Evolutionary conservation across 1,140 invertebrate genomes (phyloP), one percentile per base, ranked within the genome.

Genomic region (Euwallacea similis): DNA sequence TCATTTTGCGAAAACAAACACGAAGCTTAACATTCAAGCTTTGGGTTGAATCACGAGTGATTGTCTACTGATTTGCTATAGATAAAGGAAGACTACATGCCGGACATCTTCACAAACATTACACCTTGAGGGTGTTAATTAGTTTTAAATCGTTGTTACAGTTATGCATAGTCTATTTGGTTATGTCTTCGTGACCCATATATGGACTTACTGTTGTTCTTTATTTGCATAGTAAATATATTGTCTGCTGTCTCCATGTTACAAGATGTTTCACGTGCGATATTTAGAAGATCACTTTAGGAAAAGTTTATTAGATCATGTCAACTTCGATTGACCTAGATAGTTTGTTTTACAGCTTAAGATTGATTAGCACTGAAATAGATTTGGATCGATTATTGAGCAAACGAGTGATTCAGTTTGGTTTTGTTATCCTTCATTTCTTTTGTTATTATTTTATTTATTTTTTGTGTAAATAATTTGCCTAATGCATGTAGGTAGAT

Each of bases 61-160:
- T 44, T 56, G 69, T 53, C 10, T 46, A 71, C 58, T 73, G 61
- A 71, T 61, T 55, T 68, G 42, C 42, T 71, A 50, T 60, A 64
- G 62, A 69, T 63, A 66, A 71, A 43, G 13, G 44, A 64, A 55
- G 60, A 66, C 64, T 64, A 76, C 64, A 66, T 74, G 73, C 50
- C 50, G 66, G 72, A 65, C 71, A 73, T 61, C 69, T 72, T 74
- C 74, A 76, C 76, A 76, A 76, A 73, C 46, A 63, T 69, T 43
- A 62, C 69, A 75, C 61, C 21, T 50, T 15, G 74, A 55, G 47
- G 55, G 78, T 78, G 77, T 56, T 79, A 79, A 79, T 79, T 76
- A 69, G 2, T 70, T 76, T 50, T 42, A 65, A 71, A 76, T 76
- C 70, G 47, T 60, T 75, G 63, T 74, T 79, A 79, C 76, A 73